phyloP scores from a whole-genome alignment of 2,888 invertebrate species.

The Kuschelorhynchus macadamiae region DNA sequence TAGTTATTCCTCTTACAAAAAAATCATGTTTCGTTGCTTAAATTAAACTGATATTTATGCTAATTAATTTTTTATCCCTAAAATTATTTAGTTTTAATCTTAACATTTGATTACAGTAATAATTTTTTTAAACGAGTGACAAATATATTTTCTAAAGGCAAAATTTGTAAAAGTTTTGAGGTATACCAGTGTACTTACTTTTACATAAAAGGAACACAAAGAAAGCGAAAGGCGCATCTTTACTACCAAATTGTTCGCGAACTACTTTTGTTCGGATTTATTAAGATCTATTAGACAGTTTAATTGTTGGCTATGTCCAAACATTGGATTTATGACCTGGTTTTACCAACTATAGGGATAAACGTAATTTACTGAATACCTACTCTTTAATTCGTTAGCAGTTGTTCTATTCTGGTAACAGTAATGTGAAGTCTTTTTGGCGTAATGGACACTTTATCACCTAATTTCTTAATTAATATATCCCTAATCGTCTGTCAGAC shows the following conservation, averaged over 20 bases:
- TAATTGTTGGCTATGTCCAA: constrained; percentile 41
- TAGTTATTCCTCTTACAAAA: no score
- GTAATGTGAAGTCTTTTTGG: background rate
- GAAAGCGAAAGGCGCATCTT: background rate
- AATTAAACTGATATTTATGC: no score
- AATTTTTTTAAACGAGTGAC: no score
- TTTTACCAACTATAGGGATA: constrained; percentile 25
- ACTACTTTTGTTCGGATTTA: constrained; percentile 27
- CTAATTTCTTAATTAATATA: background rate
- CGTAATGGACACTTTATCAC: background rate
- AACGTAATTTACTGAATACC: constrained; percentile 38
- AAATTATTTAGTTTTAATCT: no score
- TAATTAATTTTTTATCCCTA: no score
- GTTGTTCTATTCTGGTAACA: constrained; percentile 15
- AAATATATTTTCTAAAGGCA: no score
- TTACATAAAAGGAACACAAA: background rate
- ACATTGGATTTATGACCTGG: constrained; percentile 39
- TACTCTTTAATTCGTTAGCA: constrained; percentile 29
- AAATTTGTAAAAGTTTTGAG: no score
- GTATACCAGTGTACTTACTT: background rate
- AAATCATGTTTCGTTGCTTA: no score
- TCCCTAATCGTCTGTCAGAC: no score
- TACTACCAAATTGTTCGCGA: constrained; percentile 14
- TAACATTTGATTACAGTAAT: no score
- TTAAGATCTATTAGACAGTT: constrained; percentile 47